Conservation (phyloP, 2,113 vertebrate genomes). For the Peromyscus californicus region DNA sequence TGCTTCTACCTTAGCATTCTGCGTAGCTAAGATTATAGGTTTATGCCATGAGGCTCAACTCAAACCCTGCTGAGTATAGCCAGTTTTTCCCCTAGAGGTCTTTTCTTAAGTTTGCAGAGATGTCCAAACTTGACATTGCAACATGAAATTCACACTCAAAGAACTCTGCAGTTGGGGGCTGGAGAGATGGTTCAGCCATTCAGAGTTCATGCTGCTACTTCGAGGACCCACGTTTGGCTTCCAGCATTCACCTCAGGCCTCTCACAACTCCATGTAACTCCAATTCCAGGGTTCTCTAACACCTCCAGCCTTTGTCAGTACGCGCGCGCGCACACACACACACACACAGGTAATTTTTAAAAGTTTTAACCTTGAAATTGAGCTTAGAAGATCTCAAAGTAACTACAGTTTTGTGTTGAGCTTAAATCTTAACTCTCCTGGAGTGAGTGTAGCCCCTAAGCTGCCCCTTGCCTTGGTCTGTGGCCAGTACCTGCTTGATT, state of each 20-base stretch:
- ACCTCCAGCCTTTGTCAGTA: neutral
- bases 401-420: neutral
- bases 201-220: neutral
- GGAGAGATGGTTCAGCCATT: neutral
- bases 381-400: neutral
- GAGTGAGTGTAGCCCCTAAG: neutral
- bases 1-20: neutral
- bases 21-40: neutral
- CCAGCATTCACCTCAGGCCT: neutral
- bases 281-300: neutral
- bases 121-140: neutral
- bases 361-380: neutral
- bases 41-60: neutral
- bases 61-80: neutral
- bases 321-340: too few relatives aligned
- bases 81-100: neutral
- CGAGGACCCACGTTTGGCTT: neutral
- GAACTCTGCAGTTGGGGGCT: neutral
- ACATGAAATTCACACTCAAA: neutral
- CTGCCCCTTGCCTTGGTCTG: neutral
- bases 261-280: neutral
- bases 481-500: neutral
- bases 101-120: neutral
- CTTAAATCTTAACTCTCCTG: neutral
- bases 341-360: neutral